These are phyloP conservation scores for Morinoia aosen DNA, from an alignment of 2,888 invertebrate species.

Conservation along the genomic window DNA sequence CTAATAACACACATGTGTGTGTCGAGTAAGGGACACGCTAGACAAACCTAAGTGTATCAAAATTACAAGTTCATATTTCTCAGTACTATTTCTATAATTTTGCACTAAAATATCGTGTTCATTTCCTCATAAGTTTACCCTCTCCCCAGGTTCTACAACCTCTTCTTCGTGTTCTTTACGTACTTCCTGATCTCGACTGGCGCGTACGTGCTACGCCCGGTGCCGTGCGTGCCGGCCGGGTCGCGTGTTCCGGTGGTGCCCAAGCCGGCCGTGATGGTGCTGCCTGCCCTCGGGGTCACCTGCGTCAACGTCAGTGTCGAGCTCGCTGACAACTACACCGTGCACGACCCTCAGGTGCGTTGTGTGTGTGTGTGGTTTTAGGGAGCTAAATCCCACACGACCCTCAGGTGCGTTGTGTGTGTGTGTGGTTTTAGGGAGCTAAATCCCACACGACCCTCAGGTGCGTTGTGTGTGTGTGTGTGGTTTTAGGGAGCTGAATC, in stretches of 20 bases:
- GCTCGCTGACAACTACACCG: constrained; percentile 54
- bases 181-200: constrained; percentile 91
- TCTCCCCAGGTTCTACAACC: constrained; percentile 84
- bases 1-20: no score
- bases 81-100: no score
- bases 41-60: no score
- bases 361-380: not conserved
- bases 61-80: no score
- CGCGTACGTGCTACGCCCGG: constrained; percentile 91
- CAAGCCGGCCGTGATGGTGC: constrained; percentile 68
- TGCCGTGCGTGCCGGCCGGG: constrained; percentile 74
- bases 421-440: not conserved
- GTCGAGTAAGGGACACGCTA: no score
- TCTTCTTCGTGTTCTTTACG: constrained; percentile 89
- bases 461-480: no score
- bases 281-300: constrained; percentile 68
- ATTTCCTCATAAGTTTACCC: not conserved
- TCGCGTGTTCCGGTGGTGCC: constrained; percentile 56
- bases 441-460: no score
- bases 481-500: no score
- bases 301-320: constrained; percentile 60
- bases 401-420: not conserved
- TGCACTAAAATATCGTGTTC: no score
- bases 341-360: constrained; percentile 57
- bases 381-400: not conserved